Evolutionary conservation across 2,113 vertebrate genomes (phyloP).

Genomic region (Cavia aperea): DNA sequence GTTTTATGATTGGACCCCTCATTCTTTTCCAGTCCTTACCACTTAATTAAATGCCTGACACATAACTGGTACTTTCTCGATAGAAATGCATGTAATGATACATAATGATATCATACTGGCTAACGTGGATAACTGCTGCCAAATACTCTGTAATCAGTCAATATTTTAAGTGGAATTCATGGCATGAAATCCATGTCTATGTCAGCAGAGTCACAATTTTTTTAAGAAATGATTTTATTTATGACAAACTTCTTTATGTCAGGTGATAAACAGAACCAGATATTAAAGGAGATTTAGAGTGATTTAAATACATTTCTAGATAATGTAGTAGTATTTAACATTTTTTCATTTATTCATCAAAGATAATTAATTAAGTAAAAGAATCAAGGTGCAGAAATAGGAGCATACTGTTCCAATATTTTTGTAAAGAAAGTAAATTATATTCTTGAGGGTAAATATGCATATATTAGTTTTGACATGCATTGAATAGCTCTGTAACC

Average conservation of each 20-base stretch:
- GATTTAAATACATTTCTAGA: not conserved
- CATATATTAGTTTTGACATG: not conserved
- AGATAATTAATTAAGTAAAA: not conserved
- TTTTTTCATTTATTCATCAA: not conserved
- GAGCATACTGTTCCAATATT: not conserved
- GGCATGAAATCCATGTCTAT: not conserved
- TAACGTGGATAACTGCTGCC: not conserved
- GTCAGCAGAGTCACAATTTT: not conserved
- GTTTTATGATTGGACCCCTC: not conserved
- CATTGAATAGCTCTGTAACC: not conserved
- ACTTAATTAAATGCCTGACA: not conserved
- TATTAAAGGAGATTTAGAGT: not conserved
- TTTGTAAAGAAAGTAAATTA: not conserved
- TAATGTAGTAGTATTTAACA: not conserved
- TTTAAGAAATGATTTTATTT: not conserved
- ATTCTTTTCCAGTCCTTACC: not conserved
- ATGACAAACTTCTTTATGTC: conserved; percentile 1
- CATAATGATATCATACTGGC: not conserved
- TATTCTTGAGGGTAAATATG: not conserved
- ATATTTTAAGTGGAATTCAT: not conserved
- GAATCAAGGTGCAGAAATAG: not conserved
- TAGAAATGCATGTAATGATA: not conserved
- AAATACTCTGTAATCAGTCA: not conserved
- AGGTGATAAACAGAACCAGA: not conserved
- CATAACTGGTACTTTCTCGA: not conserved